Evolutionary conservation across 2,888 invertebrate species (phyloP), one percentile per base, ranked within the genome.

Genomic region (Leptinotarsa haldemani): DNA sequence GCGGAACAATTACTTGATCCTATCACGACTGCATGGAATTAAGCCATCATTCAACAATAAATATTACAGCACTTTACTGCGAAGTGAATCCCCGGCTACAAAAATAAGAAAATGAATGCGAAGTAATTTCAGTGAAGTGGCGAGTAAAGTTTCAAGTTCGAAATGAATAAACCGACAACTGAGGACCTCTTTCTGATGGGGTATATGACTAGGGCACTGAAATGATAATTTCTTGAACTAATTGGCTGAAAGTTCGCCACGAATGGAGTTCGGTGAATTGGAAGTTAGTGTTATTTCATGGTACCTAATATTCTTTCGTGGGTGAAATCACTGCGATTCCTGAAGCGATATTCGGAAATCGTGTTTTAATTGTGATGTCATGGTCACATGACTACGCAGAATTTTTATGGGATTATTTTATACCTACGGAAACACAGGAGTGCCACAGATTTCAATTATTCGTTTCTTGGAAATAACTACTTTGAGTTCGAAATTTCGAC

Each of bases 1-100:
- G 53, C 48, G 30, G 73, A 65, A 69, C 70, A 73, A 73, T 73
- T 73, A 70, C 73, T 69, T 73, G 73, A 70, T 73, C 48, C 66
- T 73, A 73, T 73, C 73, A 70, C 61, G 65, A 66, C 65, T 58
- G 61, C 66, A 73, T 69, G 66, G 73, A 73, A 70, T 70, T 66
- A 70, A 73, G 61, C 70, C 70, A 73, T 73, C 56, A 52, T 70
- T 70, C 63, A 70, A 66, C 66, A 73, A 70, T 73, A 73, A 70
- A 73, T 61, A 61, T 61, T 40, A 61, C 61, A n/a, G 61, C 61
- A 61, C 40, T 61, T 30, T 9, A 40, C 61, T 61, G 4, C n/a
- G 61, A 16, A 61, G 30, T 61, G n/a, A 40, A 61, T 61, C n/a
- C 18, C n/a, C 30, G n/a, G n/a, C 30, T 52, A 22, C 52, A 67